phyloP scores from a whole-genome alignment of 2,797 vertebrate species.

The Takifugu rubripes region DNA sequence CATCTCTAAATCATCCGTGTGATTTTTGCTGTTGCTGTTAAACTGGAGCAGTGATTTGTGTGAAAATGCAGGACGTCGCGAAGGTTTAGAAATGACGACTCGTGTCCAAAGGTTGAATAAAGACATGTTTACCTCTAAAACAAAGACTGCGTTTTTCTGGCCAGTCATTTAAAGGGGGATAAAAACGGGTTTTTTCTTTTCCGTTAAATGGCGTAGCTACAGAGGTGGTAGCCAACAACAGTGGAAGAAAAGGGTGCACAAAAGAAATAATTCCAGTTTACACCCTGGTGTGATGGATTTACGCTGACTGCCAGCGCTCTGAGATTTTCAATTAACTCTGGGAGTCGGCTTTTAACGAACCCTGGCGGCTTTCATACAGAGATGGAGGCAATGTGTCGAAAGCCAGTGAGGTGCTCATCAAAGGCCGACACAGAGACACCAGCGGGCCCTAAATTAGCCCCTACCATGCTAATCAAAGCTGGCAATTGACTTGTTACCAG shows the following conservation, averaged over 20 bases:
- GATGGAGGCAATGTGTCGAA: conserved; percentile 14
- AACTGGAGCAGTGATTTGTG: no score
- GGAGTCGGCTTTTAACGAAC: conserved; percentile 49
- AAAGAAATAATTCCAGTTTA: neutral
- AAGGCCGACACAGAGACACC: conserved; percentile 15
- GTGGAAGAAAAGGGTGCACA: neutral
- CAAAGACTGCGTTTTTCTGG: no score
- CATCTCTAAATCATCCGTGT: no score
- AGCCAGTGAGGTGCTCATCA: conserved; percentile 6
- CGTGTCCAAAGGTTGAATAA: no score
- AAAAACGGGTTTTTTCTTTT: no score
- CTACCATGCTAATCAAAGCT: conserved; percentile 32
- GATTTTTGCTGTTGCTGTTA: no score
- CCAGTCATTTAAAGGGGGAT: no score
- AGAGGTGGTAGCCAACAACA: no score
- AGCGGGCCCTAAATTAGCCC: conserved; percentile 18
- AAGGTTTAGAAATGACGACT: no score
- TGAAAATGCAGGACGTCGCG: no score
- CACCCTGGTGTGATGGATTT: neutral
- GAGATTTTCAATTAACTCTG: conserved; percentile 39
- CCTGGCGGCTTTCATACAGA: conserved; percentile 47
- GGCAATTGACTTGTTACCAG: conserved; percentile 16
- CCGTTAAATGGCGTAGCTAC: no score
- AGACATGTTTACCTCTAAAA: no score
- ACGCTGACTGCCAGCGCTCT: conserved; percentile 17